Evolutionary conservation across 2,797 vertebrate species (phyloP), one percentile per base, ranked within the genome.

Genomic region (Nyctalus aviator): DNA sequence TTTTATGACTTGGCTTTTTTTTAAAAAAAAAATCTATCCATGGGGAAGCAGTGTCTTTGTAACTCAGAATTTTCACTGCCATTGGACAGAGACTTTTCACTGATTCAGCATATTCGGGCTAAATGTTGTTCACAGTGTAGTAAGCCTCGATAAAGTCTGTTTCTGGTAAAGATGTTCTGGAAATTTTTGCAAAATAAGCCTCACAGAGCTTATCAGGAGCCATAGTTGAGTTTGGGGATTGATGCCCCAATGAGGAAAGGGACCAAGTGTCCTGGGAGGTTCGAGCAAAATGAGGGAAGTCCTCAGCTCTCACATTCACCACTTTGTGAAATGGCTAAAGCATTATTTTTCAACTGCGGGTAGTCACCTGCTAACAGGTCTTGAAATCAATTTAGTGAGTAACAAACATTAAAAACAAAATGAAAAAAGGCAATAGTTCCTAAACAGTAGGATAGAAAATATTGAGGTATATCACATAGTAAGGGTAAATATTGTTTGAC

Each of bases 1-100:
- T 84, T 96, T 94, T 91, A 94, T 95, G 81, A 84, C 68, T 89
- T 84, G 76, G 57, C 59, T 84, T 73, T 10, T 41, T 41, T n/a
- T 14, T 66, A 81, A 73, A 81, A 82, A 91, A 91, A 12, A 48
- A 12, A 48, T 50, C 41, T 86, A 79, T 50, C 44, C 95, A 69
- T 35, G 44, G 84, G 66, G 88, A 97, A 94, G 46, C 11, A 73
- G 25, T 90, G 44, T 79, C 76, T 96, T 92, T 93, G 76, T 82
- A 92, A 90, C 73, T 94, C 48, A 55, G 79, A 73, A 77, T 93
- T 91, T 88, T 92, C 92, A 82, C 41, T 89, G 73, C 85, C 89
- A 82, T 53, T 75, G 30, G 84, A 87, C 12, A 86, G 75, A 96
- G 66, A 88, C 17, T 17, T 32, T 14, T 95, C 68, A 53, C 64